Evolutionary conservation across 1,140 invertebrate genomes (phyloP).

Genomic region (Neodiprion fabricii): DNA sequence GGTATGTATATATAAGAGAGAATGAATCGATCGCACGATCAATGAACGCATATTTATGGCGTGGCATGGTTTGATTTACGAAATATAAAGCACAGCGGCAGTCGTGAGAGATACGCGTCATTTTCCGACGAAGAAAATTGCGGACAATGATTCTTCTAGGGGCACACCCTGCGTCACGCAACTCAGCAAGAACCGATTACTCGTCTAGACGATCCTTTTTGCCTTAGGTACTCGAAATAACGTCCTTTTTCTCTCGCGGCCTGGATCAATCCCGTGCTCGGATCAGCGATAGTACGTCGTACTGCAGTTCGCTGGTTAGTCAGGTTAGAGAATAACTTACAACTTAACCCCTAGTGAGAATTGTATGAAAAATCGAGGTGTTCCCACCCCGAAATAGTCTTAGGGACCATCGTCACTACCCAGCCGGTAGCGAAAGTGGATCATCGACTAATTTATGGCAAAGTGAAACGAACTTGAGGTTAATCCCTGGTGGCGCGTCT

Average conservation of each 20-base stretch:
- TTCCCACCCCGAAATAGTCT: neutral
- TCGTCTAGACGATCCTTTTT: too few relatives aligned
- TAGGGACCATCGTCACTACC: neutral
- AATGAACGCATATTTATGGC: constrained; percentile 6
- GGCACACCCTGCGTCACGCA: too few relatives aligned
- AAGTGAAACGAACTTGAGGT: constrained; percentile 8
- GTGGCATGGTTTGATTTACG: neutral
- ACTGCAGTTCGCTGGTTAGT: neutral
- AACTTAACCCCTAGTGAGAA: constrained; percentile 3
- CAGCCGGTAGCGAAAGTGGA: constrained; percentile 13
- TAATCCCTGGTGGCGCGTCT: neutral
- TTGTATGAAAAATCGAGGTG: neutral
- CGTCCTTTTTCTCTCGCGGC: neutral
- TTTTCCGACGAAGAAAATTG: too few relatives aligned
- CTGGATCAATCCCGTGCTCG: neutral
- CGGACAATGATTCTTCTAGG: too few relatives aligned
- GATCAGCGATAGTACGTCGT: neutral
- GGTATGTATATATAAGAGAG: neutral
- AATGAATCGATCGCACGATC: neutral
- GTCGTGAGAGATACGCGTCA: too few relatives aligned
- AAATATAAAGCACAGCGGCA: neutral
- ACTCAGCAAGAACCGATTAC: too few relatives aligned
- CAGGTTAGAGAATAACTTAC: constrained; percentile 3
- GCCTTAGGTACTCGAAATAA: too few relatives aligned
- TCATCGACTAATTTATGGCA: constrained; percentile 22